Conservation (phyloP, 2,797 vertebrate genomes). For the Ctenochaetus hawaiiensis region DNA sequence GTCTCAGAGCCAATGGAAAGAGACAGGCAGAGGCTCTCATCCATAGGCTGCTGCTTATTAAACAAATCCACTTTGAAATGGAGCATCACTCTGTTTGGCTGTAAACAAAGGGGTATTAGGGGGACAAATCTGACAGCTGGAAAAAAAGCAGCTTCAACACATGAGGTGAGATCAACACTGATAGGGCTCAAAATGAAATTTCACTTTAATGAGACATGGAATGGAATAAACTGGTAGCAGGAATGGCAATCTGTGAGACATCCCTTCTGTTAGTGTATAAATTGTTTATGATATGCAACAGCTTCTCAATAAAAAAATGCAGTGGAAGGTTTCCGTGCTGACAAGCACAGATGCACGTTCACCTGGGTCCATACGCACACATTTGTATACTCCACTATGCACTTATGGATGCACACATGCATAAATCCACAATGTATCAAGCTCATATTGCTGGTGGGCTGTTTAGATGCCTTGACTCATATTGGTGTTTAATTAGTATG, state of each 20-base stretch:
- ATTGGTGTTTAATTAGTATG: conserved; percentile 74
- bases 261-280: conserved; percentile 17
- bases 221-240: conserved; percentile 40
- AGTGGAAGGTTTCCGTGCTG: neutral
- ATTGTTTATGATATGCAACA: conserved; percentile 28
- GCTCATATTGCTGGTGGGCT: conserved; percentile 19
- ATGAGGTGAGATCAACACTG: conserved; percentile 57
- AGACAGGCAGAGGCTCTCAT: conserved; percentile 59
- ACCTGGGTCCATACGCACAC: conserved; percentile 21
- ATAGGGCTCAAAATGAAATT: conserved; percentile 65
- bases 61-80: conserved; percentile 76
- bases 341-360: conserved; percentile 30
- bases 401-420: neutral
- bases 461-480: conserved; percentile 41
- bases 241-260: conserved; percentile 22
- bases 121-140: conserved; percentile 63
- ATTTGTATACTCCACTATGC: conserved; percentile 16
- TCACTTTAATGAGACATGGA: conserved; percentile 53
- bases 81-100: conserved; percentile 61
- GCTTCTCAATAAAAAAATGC: conserved; percentile 22
- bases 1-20: conserved; percentile 48
- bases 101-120: conserved; percentile 77
- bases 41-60: conserved; percentile 67
- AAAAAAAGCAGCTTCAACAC: conserved; percentile 29
- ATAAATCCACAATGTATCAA: conserved; percentile 35